phyloP scores from a whole-genome alignment of 1,140 invertebrate species.

The Solen grandis region DNA sequence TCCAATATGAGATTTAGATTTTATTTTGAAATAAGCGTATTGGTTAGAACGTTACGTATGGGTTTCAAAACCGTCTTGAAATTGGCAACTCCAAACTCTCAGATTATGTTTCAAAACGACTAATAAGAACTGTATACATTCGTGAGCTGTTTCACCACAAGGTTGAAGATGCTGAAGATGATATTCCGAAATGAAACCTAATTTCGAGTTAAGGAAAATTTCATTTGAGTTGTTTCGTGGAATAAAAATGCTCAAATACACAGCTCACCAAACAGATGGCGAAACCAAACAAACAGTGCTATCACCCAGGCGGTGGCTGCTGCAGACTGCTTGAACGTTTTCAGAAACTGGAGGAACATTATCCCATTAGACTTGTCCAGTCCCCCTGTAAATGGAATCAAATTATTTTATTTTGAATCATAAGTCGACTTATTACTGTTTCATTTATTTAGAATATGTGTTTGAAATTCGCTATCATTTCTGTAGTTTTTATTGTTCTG shows the following conservation, averaged over 20 bases:
- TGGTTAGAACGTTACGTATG: no score
- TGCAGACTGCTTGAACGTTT: conserved; percentile 61
- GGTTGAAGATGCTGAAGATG: not conserved
- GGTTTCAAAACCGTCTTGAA: no score
- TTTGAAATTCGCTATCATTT: no score
- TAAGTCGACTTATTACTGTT: no score
- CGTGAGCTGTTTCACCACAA: not conserved
- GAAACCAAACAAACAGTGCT: conserved; percentile 61
- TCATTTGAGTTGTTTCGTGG: not conserved
- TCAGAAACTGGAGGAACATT: conserved; percentile 65
- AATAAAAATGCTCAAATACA: not conserved
- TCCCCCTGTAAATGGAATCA: conserved; percentile 69
- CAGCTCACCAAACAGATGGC: conserved; percentile 65
- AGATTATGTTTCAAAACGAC: not conserved
- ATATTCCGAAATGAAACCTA: not conserved
- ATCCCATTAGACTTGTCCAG: conserved; percentile 71
- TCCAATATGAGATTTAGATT: no score
- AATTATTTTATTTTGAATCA: no score
- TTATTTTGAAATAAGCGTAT: no score
- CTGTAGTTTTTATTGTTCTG: no score
- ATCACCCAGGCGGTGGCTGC: conserved; percentile 71
- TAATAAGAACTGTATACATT: not conserved
- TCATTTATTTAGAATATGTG: no score
- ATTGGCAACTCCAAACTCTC: no score
- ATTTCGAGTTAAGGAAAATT: not conserved